Evolutionary conservation across 2,113 vertebrate genomes (phyloP), one percentile per base, ranked within the genome.

Genomic region (Felis chaus): DNA sequence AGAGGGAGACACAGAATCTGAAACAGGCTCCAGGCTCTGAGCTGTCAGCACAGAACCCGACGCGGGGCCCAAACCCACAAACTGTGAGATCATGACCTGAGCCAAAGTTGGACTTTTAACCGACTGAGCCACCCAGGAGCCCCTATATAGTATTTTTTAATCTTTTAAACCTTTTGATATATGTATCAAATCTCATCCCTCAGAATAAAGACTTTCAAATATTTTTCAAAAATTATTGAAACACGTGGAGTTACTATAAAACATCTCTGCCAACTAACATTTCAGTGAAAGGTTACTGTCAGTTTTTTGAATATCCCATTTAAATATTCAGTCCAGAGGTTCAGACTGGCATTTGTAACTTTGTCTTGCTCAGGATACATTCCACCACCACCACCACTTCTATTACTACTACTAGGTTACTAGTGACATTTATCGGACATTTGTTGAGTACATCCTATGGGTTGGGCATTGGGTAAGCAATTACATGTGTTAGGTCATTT

Each of bases 161-260:
- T 66, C 41, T 55, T 95, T 95, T 73, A 31, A 19, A 39, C 3
- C 9, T 85, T 93, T 92, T 79, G 36, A 86, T 36, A 1, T 48
- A n/a, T 53, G 4, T 68, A 83, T 33, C 33, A 94, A 90, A 68
- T 87, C 39, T 92, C 41, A 78, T 41, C 25, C 19, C 11, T 61
- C 23, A 79, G 50, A 73, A 91, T 87, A 80, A 90, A 73, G 66
- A 66, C n/a, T 88, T 61, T 31, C n/a, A 86, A 76, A 66, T 94
- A 88, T 79, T 94, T 86, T 23, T 93, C 25, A 61, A 88, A 87
- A 89, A 63, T 36, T 90, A 50, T 65, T 80, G 63, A 84, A 91
- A 80, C 36, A 78, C 12, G 39, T 33, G 27, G 94, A 71, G n/a
- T 61, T 78, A 82, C 86, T 86, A 66, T 55, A 96, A 91, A 97